Conservation (phyloP, 2,113 vertebrate species). For the Dermatemys mawii region DNA sequence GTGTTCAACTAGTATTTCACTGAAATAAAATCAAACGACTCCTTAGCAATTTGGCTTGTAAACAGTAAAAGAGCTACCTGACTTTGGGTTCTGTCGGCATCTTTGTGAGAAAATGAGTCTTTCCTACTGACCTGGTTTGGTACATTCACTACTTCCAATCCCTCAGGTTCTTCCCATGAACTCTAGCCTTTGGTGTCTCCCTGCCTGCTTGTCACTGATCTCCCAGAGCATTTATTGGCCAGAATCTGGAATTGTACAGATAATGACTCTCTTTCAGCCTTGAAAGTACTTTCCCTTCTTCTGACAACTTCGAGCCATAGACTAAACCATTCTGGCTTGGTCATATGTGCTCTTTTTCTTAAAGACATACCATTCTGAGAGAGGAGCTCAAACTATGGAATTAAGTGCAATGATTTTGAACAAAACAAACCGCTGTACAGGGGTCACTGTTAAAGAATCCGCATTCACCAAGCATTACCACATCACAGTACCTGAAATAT, state of each 20-base stretch:
- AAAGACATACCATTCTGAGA: constrained; percentile 7
- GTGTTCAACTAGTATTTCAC: not conserved
- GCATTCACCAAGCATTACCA: not conserved
- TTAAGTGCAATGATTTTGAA: not conserved
- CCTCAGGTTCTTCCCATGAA: not conserved
- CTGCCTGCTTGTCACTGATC: constrained; percentile 7
- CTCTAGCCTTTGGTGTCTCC: not conserved
- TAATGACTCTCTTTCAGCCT: constrained; percentile 25
- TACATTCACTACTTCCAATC: not conserved
- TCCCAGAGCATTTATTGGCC: constrained; percentile 25
- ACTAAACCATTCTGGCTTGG: not conserved
- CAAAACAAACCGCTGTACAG: not conserved
- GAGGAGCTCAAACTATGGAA: not conserved
- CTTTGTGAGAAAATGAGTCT: not conserved
- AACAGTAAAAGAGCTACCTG: not conserved
- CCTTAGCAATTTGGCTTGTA: not conserved
- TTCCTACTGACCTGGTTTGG: not conserved
- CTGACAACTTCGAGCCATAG: not conserved
- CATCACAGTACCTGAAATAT: not conserved
- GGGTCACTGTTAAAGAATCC: not conserved
- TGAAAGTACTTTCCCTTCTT: constrained; percentile 3
- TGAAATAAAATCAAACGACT: not conserved
- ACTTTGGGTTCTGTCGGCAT: not conserved
- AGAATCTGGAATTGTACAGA: constrained; percentile 22
- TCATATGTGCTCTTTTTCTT: constrained; percentile 26